Evolutionary conservation across 2,888 invertebrate species (phyloP).

Genomic region (Acrobasis repandana): DNA sequence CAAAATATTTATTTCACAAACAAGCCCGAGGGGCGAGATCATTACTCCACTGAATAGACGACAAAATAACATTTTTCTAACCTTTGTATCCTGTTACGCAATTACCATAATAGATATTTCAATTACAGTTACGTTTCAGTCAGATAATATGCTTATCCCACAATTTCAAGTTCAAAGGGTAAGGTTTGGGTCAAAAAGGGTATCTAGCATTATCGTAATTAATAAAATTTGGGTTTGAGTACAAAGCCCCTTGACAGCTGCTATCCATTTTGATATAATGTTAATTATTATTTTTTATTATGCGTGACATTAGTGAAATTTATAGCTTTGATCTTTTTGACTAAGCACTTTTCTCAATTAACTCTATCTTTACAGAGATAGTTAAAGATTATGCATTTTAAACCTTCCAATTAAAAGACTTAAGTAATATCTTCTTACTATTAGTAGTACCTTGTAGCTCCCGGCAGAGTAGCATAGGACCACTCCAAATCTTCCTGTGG

Average conservation of each 20-base stretch:
- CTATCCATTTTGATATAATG: too few relatives aligned
- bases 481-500: too few relatives aligned
- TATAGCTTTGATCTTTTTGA: too few relatives aligned
- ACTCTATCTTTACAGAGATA: too few relatives aligned
- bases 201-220: background rate
- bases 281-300: too few relatives aligned
- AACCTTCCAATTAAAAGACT: too few relatives aligned
- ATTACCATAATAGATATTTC: background rate
- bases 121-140: background rate
- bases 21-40: background rate
- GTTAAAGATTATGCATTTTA: too few relatives aligned
- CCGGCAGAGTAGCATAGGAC: too few relatives aligned
- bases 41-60: background rate
- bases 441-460: too few relatives aligned
- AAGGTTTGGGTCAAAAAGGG: background rate
- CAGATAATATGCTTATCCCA: background rate
- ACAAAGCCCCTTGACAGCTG: background rate
- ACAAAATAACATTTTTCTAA: background rate
- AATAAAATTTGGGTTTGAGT: background rate
- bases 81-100: background rate
- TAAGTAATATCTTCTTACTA: too few relatives aligned
- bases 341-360: too few relatives aligned
- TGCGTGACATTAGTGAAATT: too few relatives aligned
- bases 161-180: slow-evolving; percentile 2
- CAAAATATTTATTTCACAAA: background rate